These are phyloP conservation scores for Pteropus alecto DNA, from an alignment of 2,113 vertebrate species.

Conservation along the genomic window DNA sequence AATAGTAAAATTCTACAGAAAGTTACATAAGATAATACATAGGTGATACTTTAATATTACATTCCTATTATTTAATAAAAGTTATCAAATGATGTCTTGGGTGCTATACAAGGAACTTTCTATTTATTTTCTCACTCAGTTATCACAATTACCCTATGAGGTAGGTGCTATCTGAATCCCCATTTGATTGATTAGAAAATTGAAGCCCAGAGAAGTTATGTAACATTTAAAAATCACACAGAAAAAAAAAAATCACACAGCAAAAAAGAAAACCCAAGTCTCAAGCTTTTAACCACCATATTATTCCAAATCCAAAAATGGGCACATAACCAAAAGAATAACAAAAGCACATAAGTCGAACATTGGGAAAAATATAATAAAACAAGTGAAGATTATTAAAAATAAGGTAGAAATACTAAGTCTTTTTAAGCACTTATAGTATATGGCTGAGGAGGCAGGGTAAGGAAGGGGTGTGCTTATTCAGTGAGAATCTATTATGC, in stretches of 20 bases:
- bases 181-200: background rate
- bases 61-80: slow-evolving; percentile 1
- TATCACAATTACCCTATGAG: background rate
- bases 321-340: background rate
- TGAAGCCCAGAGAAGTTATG: background rate
- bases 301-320: background rate
- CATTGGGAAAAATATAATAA: background rate
- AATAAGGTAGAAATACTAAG: background rate
- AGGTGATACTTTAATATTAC: background rate
- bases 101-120: background rate
- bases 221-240: background rate
- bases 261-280: background rate
- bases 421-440: background rate
- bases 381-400: slow-evolving; percentile 1
- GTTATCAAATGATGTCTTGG: background rate
- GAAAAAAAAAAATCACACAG: background rate
- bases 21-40: background rate
- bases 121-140: background rate
- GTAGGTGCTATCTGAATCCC: background rate
- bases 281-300: background rate
- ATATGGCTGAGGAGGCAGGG: background rate
- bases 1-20: background rate
- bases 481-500: background rate
- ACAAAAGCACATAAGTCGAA: background rate
- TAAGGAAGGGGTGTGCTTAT: background rate